A percentile compares a stretch with the other conserved stretches of the same genome.
phyloP scores from a whole-genome alignment of 1,140 invertebrate genomes.

The Linepithema humile region DNA sequence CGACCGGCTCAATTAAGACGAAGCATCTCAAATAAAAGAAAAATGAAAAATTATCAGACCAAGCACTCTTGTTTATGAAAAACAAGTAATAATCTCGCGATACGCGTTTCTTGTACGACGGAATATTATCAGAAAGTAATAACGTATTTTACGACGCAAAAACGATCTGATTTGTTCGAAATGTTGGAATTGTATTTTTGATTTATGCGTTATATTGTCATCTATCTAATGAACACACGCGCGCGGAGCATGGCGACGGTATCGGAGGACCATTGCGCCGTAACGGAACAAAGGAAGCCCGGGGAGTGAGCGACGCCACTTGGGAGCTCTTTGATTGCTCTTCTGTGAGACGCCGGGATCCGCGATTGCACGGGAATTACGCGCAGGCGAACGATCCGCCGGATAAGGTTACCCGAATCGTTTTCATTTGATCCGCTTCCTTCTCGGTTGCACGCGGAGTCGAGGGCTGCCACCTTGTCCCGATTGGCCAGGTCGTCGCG shows the following conservation, averaged over 20 bases:
- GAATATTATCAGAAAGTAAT: not conserved
- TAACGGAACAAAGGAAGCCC: not conserved
- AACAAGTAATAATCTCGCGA: not conserved
- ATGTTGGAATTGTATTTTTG: not conserved
- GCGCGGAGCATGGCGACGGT: not conserved
- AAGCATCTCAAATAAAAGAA: no score
- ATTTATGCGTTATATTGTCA: not conserved
- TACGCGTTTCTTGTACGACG: not conserved
- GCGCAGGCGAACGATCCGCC: not conserved
- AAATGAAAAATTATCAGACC: not conserved
- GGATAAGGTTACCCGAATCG: conserved; percentile 42
- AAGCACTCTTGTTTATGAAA: not conserved
- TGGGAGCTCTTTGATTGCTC: not conserved
- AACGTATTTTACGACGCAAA: not conserved
- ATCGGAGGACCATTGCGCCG: not conserved
- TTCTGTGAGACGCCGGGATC: not conserved
- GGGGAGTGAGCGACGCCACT: not conserved
- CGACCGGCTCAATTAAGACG: not conserved
- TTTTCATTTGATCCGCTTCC: conserved; percentile 28
- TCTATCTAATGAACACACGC: not conserved
- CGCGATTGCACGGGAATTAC: conserved; percentile 15
- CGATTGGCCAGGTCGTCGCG: not conserved
- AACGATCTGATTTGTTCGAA: not conserved
- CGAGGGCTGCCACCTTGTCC: not conserved
- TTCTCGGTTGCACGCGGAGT: not conserved